These are phyloP conservation scores for Scylla paramamosain DNA, from an alignment of 1,140 invertebrate genomes.

Conservation along the genomic window DNA sequence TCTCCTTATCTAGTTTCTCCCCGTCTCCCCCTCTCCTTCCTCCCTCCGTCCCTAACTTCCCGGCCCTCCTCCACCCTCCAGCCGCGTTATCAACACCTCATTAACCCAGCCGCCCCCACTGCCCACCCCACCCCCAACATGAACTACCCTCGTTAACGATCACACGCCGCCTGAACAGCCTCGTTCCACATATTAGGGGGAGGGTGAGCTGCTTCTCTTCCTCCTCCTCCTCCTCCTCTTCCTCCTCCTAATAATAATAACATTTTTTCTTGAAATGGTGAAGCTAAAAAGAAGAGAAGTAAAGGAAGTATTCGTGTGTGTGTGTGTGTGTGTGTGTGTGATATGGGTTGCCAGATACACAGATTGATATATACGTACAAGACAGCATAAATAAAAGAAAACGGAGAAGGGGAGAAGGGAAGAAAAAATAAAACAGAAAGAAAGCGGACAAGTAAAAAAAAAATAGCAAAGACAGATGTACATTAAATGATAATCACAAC, in stretches of 20 bases:
- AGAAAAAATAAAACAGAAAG: background rate
- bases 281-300: too few species aligned
- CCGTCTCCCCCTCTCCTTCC: background rate
- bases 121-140: background rate
- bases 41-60: background rate
- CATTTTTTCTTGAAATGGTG: too few species aligned
- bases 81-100: conserved; percentile 36
- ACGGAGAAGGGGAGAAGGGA: background rate
- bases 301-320: too few species aligned
- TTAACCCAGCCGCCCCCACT: background rate
- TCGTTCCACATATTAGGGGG: conserved; percentile 1
- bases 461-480: background rate
- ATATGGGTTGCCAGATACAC: too few species aligned
- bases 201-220: background rate
- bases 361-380: too few species aligned
- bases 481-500: background rate
- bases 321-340: too few species aligned
- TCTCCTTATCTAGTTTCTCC: background rate
- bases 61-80: background rate
- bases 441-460: background rate
- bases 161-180: conserved; percentile 6
- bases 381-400: background rate
- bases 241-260: too few species aligned
- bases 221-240: too few species aligned
- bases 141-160: conserved; percentile 8